A percentile compares a stretch with the other conserved stretches of the same genome.
phyloP scores from a whole-genome alignment of 2,888 invertebrate genomes.

The Sinelater perroti region DNA sequence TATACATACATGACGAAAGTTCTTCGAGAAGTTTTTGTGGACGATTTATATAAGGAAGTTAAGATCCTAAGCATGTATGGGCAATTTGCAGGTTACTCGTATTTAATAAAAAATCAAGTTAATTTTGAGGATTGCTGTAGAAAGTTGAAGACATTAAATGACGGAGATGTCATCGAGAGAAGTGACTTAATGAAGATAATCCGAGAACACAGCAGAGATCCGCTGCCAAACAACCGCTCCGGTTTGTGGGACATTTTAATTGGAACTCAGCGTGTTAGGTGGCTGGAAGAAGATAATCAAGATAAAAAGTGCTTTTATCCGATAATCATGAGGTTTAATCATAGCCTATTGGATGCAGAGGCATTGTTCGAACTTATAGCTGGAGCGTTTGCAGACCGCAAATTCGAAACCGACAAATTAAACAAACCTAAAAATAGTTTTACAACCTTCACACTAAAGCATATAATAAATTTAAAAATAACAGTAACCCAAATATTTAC shows the following conservation, averaged over 20 bases:
- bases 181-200: constrained; percentile 1
- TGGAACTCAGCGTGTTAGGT: constrained; percentile 46
- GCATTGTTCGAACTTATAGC: constrained; percentile 62
- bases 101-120: constrained; percentile 5
- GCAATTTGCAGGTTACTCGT: constrained; percentile 1
- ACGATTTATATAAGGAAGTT: no score
- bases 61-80: background rate
- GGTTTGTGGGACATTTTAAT: constrained; percentile 65
- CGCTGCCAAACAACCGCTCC: constrained; percentile 61
- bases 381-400: constrained; percentile 6
- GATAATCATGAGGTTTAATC: constrained; percentile 65
- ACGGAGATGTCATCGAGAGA: background rate
- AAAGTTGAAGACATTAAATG: background rate
- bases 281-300: constrained; percentile 43
- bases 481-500: no score
- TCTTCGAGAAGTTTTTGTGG: no score
- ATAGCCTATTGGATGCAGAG: constrained; percentile 65
- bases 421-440: no score
- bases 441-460: no score
- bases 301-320: constrained; percentile 47
- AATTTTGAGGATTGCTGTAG: constrained; percentile 9
- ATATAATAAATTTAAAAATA: no score
- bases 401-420: no score
- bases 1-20: background rate
- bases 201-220: constrained; percentile 31